Evolutionary conservation across 2,797 vertebrate genomes (phyloP), one percentile per base, ranked within the genome.

Genomic region (Melanotaenia maccullochi): DNA sequence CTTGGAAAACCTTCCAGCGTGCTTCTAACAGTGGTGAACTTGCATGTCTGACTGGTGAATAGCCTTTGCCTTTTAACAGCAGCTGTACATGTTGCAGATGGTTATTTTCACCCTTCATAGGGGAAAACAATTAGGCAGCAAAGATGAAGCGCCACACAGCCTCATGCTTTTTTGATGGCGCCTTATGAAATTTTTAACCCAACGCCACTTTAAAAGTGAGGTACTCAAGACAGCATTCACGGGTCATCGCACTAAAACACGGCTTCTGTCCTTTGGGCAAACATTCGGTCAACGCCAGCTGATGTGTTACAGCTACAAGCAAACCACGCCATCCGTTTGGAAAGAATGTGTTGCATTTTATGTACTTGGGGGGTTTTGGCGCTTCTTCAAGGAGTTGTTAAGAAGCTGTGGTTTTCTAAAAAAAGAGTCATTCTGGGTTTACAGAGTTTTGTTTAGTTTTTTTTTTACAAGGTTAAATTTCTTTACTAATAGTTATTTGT

Each of bases 131-230:
- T 93, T 90, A 88, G 72, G 83, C 66, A 7, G 74, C 68, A 35
- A 84, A 80, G 78, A 68, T 64, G 6, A 58, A 78, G 74, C 73
- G 40, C 76, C 65, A 36, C 42, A 7, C 59, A 32, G 78, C 68
- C 80, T 93, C 81, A 87, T 93, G 84, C 86, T 87, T 93, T 86
- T 93, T 94, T 92, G n/a, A 93, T 92, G 80, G 30, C 3, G 25
- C 82, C 85, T 90, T 89, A 93, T 94, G 87, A 92, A 93, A 94
- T 75, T 92, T 93, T 93, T 61, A 94, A 81, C 82, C 88, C 65
- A 47, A 68, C 22, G 25, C 87, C 80, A 78, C 88, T 91, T 87
- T 89, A 79, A 77, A 89, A 90, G 88, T 72, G 47, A 18, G 54
- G 67, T 78, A 65, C 75, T 65, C 49, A 22, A 82, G 76, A 78